phyloP scores from a whole-genome alignment of 1,140 invertebrate genomes.

The Harlomillsia oculata region DNA sequence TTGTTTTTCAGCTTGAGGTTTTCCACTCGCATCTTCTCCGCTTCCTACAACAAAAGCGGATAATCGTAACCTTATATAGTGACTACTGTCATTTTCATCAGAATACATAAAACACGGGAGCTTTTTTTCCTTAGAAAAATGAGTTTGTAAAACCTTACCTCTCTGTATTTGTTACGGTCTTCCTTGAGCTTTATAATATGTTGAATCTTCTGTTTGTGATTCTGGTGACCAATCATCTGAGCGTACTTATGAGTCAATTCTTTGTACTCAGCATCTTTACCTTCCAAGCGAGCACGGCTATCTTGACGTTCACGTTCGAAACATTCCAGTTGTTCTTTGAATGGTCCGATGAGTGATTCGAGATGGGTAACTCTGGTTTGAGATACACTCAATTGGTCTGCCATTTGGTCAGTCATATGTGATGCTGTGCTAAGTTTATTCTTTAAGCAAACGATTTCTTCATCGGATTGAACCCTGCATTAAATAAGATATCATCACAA shows the following conservation, averaged over 20 bases:
- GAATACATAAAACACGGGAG: background rate
- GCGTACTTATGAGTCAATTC: constrained; percentile 52
- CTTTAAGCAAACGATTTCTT: too few species aligned
- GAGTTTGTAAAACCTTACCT: background rate
- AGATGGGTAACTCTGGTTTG: too few species aligned
- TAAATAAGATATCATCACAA: too few species aligned
- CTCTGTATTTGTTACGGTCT: constrained; percentile 40
- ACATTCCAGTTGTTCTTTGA: constrained; percentile 42
- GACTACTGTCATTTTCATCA: background rate
- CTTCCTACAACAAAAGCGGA: background rate
- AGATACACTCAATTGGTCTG: too few species aligned
- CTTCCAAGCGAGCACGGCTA: constrained; percentile 37
- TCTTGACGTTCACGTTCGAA: constrained; percentile 42
- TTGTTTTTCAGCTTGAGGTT: background rate
- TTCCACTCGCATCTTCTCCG: background rate
- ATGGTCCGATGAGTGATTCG: constrained; percentile 38
- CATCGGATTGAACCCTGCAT: too few species aligned
- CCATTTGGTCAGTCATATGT: too few species aligned
- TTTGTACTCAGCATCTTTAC: constrained; percentile 43
- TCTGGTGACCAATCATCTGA: constrained; percentile 54
- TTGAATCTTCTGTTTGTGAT: constrained; percentile 58
- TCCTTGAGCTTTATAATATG: constrained; percentile 53
- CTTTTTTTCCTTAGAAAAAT: background rate
- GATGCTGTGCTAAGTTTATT: too few species aligned
- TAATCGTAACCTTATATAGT: too few species aligned